Evolutionary conservation across 2,797 vertebrate species (phyloP), one percentile per base, ranked within the genome.

Genomic region (Neostethus bicornis): DNA sequence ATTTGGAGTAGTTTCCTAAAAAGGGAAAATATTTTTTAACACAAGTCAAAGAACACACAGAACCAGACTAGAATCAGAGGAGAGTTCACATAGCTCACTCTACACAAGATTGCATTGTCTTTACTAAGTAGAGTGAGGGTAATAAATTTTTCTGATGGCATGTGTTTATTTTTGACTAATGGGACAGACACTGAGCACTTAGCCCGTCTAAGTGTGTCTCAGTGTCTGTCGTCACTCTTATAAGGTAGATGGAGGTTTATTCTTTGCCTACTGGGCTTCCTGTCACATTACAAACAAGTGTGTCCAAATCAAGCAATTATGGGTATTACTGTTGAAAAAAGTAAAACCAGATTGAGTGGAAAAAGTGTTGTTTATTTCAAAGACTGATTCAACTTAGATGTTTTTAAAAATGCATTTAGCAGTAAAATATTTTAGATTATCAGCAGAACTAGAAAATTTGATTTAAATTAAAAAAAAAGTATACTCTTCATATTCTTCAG

Each of bases 91-190:
- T 51, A 10, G 70, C n/a, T 79, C 54, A 60, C 80, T 73, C 75
- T 53, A 58, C 61, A 52, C 61, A 65, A 58, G 13, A 51, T 52
- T 23, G 55, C 70, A 80, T 79, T 87, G 82, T 87, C 85, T 82
- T 83, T 66, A 70, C 61, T 63, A 49, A 64, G 57, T 60, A 19
- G 11, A 66, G 60, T 55, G 73, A 66, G 47, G 52, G 38, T 55
- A 71, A 62, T 88, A 86, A 86, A 77, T 88, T 86, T 86, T 81
- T 70, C 63, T 81, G 83, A 83, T 69, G 76, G 80, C 65, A 70
- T 2, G 17, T 84, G 85, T 81, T 89, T 86, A 84, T 83, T 84
- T 84, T 79, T 67, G 50, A 80, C 80, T 83, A 83, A 85, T 77
- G 82, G 71, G 66, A 79, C 70, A 50, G 81, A 55, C 66, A 43